Evolutionary conservation across 1,140 invertebrate species (phyloP).

Genomic region (Drosophila malerkotliana): DNA sequence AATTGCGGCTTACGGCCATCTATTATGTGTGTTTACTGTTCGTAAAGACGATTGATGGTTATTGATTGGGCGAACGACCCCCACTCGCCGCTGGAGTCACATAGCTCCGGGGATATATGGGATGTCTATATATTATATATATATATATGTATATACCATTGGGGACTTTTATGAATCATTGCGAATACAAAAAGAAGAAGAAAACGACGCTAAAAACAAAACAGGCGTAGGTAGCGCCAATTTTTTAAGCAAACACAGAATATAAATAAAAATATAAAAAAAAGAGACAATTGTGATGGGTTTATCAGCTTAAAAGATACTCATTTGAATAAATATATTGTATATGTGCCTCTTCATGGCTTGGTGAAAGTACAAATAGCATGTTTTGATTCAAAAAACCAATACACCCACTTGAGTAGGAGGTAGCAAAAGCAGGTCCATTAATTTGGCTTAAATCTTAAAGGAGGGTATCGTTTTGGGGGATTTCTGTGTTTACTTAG

Average conservation of each 20-base stretch:
- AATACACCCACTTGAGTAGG: not conserved
- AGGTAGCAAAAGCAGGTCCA: conserved; percentile 35
- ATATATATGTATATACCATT: not conserved
- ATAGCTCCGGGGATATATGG: not conserved
- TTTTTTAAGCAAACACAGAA: conserved; percentile 70
- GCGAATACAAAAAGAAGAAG: conserved; percentile 41
- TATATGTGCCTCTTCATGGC: not conserved
- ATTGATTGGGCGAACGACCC: conserved; percentile 63
- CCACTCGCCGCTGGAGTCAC: not conserved
- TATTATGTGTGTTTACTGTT: conserved; percentile 74
- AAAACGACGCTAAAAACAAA: conserved; percentile 72
- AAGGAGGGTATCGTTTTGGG: too few relatives aligned
- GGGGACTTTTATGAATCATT: conserved; percentile 59
- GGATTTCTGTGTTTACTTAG: conserved; percentile 58
- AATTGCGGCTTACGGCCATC: conserved; percentile 77
- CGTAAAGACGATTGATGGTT: conserved; percentile 80
- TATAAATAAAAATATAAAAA: not conserved
- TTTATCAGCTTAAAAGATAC: not conserved
- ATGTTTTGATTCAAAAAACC: not conserved
- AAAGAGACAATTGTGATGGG: not conserved
- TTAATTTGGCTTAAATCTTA: conserved; percentile 76
- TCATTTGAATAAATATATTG: not conserved
- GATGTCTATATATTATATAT: not conserved
- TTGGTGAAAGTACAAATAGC: conserved; percentile 1
- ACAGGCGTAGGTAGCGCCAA: conserved; percentile 73